Base-by-base conservation (phyloP, 2,113 vertebrate genomes). In the Talpa occidentalis region DNA sequence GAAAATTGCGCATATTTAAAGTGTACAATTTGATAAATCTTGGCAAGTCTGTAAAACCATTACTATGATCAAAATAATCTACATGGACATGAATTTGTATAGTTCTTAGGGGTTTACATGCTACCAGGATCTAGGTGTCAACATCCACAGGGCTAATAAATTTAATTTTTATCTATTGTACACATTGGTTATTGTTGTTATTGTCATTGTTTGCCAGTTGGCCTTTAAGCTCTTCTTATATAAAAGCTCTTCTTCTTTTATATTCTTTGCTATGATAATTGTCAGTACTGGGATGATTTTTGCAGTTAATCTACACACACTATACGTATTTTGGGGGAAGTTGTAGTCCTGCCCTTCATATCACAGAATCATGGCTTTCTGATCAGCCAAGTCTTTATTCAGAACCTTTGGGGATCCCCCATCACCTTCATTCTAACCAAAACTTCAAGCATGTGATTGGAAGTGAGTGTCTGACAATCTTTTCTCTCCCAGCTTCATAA, bases 261-360 rank as follows among this genome's bases (percentile, higher is more conserved):
- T n/a, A n/a, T 11, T 52, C 49, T 44, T 44, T 44, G 47, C 47
- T 49, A 49, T 49, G 47, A 49, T 49, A 49, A 79, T 8, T 54
- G 22, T 52, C 52, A 54, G 2, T 19, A 40, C 26, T 52, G 15
- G 56, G 54, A 47, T 47, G 26, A n/a, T 62, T 88, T 90, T 80
- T 62, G 26, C 54, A 40, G 11, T 74, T 30, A n/a, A 5, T 67
- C 49, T 10, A 47, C 11, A 85, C 26, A 76, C 74, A 21, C 30
- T 78, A 30, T 32, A 0, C 28, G 5, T 42, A n/a, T 28, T 1
- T 32, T 17, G 32, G 15, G 24, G 32, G 1, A 2, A 7, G 22
- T 1, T 54, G 11, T 12, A 47, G 32, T 17, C 32, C 35, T 67
- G 22, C 5, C 0, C 16, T 9, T 24, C 72, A 30, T 30, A 9